Conservation (phyloP, 2,888 invertebrate genomes). For the Lypha dubia region DNA sequence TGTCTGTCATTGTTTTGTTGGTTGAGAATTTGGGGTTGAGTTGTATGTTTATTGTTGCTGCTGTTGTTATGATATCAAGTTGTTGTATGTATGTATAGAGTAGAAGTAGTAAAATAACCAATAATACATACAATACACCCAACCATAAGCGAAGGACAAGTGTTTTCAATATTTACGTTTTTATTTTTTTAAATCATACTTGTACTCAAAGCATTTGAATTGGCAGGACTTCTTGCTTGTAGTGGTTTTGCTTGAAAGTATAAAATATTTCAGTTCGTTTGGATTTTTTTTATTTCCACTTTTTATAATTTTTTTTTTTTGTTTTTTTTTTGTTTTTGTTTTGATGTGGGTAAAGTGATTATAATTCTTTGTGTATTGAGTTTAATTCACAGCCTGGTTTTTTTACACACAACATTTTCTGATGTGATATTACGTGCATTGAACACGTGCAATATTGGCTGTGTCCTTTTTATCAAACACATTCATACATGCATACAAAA, state of each 20-base stretch:
- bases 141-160: constrained; percentile 64
- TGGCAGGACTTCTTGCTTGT: constrained; percentile 44
- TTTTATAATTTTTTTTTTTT: constrained; percentile 21
- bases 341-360: constrained; percentile 73
- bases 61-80: constrained; percentile 53
- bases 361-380: constrained; percentile 70
- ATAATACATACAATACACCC: constrained; percentile 45
- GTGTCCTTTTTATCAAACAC: constrained; percentile 52
- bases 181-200: not conserved
- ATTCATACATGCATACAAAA: no score
- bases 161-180: constrained; percentile 53
- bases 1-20: constrained; percentile 30
- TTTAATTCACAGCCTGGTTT: constrained; percentile 67
- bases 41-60: constrained; percentile 41
- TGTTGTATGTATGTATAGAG: constrained; percentile 39
- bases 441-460: constrained; percentile 73
- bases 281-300: constrained; percentile 34
- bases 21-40: constrained; percentile 48
- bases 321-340: not conserved
- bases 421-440: constrained; percentile 33
- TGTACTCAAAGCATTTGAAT: constrained; percentile 15
- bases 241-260: constrained; percentile 59
- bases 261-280: constrained; percentile 47
- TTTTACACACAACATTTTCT: constrained; percentile 8
- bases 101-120: constrained; percentile 66